Percentiles rank a stretch among this genome's conserved stretches.
phyloP scores from a whole-genome alignment of 2,113 vertebrate species.

The Cryptotis parvus region DNA sequence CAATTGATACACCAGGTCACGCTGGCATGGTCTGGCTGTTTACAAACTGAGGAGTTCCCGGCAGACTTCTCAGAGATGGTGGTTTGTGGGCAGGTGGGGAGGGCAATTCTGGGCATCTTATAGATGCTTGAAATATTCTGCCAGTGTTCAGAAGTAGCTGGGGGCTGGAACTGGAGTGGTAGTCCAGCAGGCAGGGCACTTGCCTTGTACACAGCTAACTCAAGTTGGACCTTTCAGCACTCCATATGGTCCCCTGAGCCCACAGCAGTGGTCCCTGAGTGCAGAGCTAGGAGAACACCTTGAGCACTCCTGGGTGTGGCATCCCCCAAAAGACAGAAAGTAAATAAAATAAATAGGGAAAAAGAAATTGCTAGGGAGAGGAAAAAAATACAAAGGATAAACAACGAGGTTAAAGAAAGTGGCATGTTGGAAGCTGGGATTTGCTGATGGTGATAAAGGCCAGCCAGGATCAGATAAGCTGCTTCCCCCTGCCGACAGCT shows the following conservation, averaged over 20 bases:
- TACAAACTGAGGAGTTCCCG: neutral
- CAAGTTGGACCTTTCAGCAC: too few relatives aligned
- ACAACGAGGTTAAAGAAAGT: neutral
- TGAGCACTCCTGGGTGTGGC: too few relatives aligned
- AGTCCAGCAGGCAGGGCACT: too few relatives aligned
- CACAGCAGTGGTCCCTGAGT: too few relatives aligned
- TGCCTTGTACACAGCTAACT: too few relatives aligned
- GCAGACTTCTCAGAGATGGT: slow-evolving; percentile 17
- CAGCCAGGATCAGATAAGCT: neutral
- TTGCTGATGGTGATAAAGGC: neutral
- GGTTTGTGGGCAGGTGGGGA: neutral
- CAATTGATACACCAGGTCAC: neutral
- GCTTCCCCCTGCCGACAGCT: neutral
- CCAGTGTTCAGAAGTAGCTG: neutral
- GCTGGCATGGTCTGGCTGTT: neutral
- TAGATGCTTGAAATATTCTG: slow-evolving; percentile 15
- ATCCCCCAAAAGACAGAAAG: too few relatives aligned
- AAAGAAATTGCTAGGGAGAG: too few relatives aligned
- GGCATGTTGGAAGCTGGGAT: neutral
- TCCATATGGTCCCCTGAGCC: too few relatives aligned
- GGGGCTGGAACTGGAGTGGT: neutral
- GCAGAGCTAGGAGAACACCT: too few relatives aligned
- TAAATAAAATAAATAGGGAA: too few relatives aligned
- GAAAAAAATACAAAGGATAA: neutral
- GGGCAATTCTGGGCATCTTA: neutral